These are phyloP conservation scores for Andrena flavipes DNA, from an alignment of 2,888 invertebrate genomes.

Conservation along the genomic window DNA sequence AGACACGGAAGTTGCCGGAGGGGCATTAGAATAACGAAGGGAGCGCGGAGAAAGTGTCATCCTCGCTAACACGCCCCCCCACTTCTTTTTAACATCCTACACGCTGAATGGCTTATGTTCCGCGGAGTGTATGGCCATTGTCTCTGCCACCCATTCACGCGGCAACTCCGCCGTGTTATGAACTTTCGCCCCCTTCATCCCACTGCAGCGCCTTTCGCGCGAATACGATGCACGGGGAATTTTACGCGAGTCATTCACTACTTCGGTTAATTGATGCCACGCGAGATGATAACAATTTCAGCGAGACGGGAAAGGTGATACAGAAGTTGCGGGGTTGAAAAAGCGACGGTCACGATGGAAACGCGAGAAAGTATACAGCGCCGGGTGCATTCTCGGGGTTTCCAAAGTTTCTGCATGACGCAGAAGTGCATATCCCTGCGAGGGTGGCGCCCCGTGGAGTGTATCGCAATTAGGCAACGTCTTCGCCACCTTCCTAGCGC, in stretches of 20 bases:
- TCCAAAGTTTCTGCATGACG: not conserved
- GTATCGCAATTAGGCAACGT: slow-evolving; percentile 57
- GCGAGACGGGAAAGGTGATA: too few species aligned
- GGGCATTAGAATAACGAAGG: slow-evolving; percentile 34
- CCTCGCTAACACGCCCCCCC: slow-evolving; percentile 12
- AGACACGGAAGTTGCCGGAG: slow-evolving; percentile 25
- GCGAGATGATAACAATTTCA: too few species aligned
- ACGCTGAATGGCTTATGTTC: slow-evolving; percentile 22
- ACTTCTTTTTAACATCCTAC: slow-evolving; percentile 17
- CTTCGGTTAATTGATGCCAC: too few species aligned
- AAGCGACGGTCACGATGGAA: too few species aligned
- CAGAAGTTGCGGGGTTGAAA: not conserved
- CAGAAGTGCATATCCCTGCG: slow-evolving; percentile 16
- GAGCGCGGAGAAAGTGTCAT: not conserved
- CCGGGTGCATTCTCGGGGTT: not conserved
- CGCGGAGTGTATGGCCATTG: slow-evolving; percentile 45
- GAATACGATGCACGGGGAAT: too few species aligned
- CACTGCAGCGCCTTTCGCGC: too few species aligned
- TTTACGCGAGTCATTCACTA: too few species aligned
- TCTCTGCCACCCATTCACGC: slow-evolving; percentile 39
- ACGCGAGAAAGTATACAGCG: not conserved
- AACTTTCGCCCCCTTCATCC: too few species aligned
- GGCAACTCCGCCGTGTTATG: not conserved
- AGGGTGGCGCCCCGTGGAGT: slow-evolving; percentile 45
- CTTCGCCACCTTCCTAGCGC: slow-evolving; percentile 38